phyloP scores from a whole-genome alignment of 2,888 invertebrate species.

The Cyclophora albipunctata region DNA sequence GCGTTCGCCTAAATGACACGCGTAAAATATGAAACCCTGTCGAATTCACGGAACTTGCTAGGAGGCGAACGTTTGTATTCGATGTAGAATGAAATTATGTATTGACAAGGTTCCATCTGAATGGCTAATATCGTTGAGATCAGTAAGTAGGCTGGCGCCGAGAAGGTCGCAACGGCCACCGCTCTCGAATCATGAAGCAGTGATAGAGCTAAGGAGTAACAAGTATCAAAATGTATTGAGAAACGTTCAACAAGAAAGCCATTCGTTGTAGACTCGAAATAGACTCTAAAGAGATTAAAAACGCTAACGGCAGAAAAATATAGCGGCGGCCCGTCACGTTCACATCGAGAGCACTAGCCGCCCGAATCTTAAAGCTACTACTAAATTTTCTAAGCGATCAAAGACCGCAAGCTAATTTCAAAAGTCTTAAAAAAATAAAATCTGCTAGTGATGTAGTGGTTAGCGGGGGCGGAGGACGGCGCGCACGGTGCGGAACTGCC shows the following conservation, averaged over 20 bases:
- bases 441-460: constrained; percentile 65
- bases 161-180: constrained; percentile 51
- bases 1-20: constrained; percentile 57
- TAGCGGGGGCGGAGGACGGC: constrained; percentile 81
- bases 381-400: constrained; percentile 69
- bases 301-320: constrained; percentile 39
- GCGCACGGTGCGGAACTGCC: constrained; percentile 86
- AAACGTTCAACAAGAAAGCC: constrained; percentile 33
- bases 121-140: constrained; percentile 52
- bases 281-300: constrained; percentile 39
- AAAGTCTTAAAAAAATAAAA: constrained; percentile 76
- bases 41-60: constrained; percentile 3
- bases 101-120: constrained; percentile 29
- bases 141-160: constrained; percentile 53
- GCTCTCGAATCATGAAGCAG: constrained; percentile 48
- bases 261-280: constrained; percentile 46
- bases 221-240: constrained; percentile 33
- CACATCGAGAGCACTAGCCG: constrained; percentile 65
- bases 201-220: constrained; percentile 32
- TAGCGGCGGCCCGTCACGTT: constrained; percentile 30
- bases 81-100: neutral
- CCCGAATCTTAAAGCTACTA: constrained; percentile 69
- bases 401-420: constrained; percentile 73
- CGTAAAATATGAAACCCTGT: constrained; percentile 14
- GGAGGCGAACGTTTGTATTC: constrained; percentile 2